phyloP scores from a whole-genome alignment of 2,113 vertebrate species.

The Cephalopterus ornatus region DNA sequence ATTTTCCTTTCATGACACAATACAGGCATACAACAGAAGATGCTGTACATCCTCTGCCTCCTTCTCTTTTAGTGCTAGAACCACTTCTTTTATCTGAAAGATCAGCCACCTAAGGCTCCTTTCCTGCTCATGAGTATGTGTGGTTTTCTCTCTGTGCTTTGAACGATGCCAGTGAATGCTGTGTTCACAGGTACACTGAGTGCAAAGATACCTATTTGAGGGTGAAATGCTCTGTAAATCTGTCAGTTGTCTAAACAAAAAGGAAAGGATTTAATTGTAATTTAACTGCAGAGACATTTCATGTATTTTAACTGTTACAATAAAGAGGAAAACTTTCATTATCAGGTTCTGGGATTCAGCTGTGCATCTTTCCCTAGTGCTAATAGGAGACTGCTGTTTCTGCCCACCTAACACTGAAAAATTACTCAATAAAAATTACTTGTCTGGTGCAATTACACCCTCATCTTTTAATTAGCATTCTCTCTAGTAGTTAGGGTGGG shows the following conservation, averaged over 20 bases:
- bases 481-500: neutral
- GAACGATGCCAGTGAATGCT: neutral
- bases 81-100: slow-evolving; percentile 45
- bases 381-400: slow-evolving; percentile 18
- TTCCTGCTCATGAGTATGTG: neutral
- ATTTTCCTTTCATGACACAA: slow-evolving; percentile 30
- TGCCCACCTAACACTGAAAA: slow-evolving; percentile 58
- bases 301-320: neutral
- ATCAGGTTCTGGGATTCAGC: slow-evolving; percentile 11
- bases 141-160: neutral
- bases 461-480: slow-evolving; percentile 58
- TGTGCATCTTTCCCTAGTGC: neutral
- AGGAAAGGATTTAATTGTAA: neutral
- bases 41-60: neutral
- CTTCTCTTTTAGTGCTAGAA: slow-evolving; percentile 46
- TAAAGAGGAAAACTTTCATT: slow-evolving; percentile 34
- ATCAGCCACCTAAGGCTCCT: slow-evolving; percentile 44
- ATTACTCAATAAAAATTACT: slow-evolving; percentile 64
- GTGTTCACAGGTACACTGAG: neutral
- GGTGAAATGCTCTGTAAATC: neutral
- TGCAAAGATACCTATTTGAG: neutral
- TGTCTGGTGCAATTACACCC: slow-evolving; percentile 53
- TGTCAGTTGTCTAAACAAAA: neutral
- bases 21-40: neutral
- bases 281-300: neutral